phyloP scores from a whole-genome alignment of 1,140 invertebrate genomes.

The Sinonovacula constricta region DNA sequence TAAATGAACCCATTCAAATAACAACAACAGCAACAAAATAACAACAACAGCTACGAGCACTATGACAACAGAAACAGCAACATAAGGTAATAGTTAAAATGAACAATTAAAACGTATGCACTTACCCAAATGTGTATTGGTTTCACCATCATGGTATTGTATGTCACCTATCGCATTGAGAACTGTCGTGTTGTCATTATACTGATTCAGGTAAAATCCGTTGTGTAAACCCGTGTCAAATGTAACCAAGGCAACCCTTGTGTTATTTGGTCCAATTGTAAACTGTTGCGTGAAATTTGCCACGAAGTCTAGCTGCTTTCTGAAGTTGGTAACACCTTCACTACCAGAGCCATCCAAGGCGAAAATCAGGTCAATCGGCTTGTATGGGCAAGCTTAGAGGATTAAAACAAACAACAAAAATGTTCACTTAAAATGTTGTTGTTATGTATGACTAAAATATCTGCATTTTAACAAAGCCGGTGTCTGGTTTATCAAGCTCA shows the following conservation, averaged over 20 bases:
- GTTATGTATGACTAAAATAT: no score
- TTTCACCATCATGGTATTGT: constrained; percentile 46
- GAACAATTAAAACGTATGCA: not conserved
- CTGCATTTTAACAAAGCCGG: not conserved
- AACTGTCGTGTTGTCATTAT: constrained; percentile 29
- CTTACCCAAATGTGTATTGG: constrained; percentile 49
- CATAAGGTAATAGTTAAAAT: not conserved
- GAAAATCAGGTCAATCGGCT: constrained; percentile 62
- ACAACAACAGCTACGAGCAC: not conserved
- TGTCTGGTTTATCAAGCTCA: not conserved
- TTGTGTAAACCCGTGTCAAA: constrained; percentile 35
- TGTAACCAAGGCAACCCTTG: constrained; percentile 49
- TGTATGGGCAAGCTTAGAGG: constrained; percentile 38
- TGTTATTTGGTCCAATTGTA: constrained; percentile 51
- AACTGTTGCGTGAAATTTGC: constrained; percentile 57
- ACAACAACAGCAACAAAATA: not conserved
- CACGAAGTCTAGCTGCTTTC: constrained; percentile 59
- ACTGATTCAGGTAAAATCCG: constrained; percentile 53
- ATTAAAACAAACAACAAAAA: not conserved
- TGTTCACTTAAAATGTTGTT: no score
- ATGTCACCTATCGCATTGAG: constrained; percentile 41
- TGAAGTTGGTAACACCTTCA: constrained; percentile 56
- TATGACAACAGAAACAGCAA: not conserved
- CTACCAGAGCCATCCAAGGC: constrained; percentile 62
- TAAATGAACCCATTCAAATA: not conserved